A percentile compares a stretch with the other conserved stretches of the same genome.
phyloP scores from a whole-genome alignment of 2,888 invertebrate genomes.

The Coleophora flavipennella region DNA sequence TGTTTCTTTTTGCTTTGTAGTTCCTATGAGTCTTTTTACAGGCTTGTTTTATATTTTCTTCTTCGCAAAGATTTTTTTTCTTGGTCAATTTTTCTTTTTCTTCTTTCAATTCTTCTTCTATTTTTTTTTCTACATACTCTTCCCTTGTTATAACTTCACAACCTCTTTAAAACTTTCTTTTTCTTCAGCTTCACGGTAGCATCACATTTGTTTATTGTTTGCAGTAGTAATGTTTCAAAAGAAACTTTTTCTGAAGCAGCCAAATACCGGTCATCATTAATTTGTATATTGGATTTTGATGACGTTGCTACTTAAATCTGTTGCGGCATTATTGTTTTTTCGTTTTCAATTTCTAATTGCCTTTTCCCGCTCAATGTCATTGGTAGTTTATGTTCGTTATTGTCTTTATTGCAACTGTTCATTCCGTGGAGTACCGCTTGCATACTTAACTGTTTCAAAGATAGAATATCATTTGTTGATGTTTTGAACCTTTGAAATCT shows the following conservation, averaged over 20 bases:
- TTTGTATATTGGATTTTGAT: not conserved
- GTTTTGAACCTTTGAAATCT: not conserved
- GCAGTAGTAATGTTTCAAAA: no score
- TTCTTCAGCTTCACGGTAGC: not conserved
- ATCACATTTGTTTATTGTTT: no score
- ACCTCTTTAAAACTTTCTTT: not conserved
- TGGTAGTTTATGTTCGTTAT: not conserved
- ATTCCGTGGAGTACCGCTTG: not conserved
- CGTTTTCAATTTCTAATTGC: not conserved
- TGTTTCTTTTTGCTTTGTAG: not conserved
- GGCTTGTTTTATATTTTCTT: no score
- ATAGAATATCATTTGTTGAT: not conserved
- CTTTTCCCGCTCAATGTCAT: not conserved
- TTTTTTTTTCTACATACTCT: not conserved
- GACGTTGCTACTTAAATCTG: not conserved
- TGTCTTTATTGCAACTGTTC: not conserved
- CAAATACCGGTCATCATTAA: no score
- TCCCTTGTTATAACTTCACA: not conserved
- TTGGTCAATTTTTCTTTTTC: not conserved
- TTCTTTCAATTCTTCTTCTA: not conserved
- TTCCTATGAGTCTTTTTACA: no score
- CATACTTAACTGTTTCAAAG: not conserved
- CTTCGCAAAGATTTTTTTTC: not conserved
- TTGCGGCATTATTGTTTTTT: not conserved
- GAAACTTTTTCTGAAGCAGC: no score